Percentiles rank a stretch among this genome's conserved stretches.
phyloP scores from a whole-genome alignment of 2,113 vertebrate species.

The Clarias gariepinus region DNA sequence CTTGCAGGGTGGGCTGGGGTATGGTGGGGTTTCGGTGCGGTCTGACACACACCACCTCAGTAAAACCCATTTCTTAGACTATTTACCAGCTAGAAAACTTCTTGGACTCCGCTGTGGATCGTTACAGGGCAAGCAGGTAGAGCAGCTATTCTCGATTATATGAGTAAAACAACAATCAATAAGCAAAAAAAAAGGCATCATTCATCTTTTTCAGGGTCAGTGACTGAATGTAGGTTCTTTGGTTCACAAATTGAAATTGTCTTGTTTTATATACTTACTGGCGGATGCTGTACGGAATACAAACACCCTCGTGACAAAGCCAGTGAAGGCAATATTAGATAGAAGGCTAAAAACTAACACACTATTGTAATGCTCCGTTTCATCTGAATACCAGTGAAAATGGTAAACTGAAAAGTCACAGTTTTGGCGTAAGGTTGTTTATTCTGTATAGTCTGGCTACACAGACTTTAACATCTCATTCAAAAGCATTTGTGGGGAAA shows the following conservation, averaged over 20 bases:
- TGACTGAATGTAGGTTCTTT: background rate
- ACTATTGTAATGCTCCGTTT: background rate
- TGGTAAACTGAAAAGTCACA: background rate
- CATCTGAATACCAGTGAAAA: background rate
- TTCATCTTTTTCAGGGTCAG: background rate
- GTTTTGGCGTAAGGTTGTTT: background rate
- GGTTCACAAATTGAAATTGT: background rate
- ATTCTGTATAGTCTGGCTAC: background rate
- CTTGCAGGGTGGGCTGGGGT: background rate
- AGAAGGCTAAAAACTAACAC: background rate
- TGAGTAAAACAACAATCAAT: background rate
- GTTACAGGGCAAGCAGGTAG: background rate
- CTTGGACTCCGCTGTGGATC: background rate
- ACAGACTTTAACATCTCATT: background rate
- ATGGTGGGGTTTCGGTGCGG: background rate
- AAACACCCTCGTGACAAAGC: background rate
- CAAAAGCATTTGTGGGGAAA: background rate
- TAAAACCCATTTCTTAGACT: background rate
- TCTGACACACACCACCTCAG: background rate
- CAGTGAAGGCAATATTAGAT: background rate
- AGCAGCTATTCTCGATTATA: background rate
- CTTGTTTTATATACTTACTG: background rate
- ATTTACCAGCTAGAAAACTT: background rate
- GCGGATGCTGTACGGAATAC: background rate
- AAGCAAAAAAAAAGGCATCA: background rate